Evolutionary conservation across 2,113 vertebrate species (phyloP).

Genomic region (Carassius gibelio): DNA sequence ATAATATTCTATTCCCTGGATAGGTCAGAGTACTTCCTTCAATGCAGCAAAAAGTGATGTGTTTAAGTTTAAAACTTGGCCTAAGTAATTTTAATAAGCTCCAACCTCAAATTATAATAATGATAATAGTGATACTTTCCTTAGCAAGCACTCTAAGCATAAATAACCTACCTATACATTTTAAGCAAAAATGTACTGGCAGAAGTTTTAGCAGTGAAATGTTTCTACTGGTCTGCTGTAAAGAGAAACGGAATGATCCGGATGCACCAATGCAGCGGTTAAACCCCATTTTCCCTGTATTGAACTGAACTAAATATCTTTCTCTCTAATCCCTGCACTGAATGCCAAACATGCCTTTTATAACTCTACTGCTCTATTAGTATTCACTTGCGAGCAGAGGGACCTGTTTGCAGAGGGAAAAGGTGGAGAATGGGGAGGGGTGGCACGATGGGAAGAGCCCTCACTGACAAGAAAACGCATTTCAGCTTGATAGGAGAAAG

Average conservation of each 20-base stretch:
- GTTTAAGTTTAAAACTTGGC: not conserved
- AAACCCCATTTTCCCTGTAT: conserved; percentile 61
- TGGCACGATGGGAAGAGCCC: conserved; percentile 24
- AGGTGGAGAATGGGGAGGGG: conserved; percentile 1
- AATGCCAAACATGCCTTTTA: conserved; percentile 63
- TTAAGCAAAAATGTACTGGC: conserved; percentile 58
- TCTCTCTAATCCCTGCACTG: conserved; percentile 45
- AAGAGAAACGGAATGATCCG: conserved; percentile 48
- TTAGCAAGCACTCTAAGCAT: conserved; percentile 21
- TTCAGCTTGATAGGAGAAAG: conserved; percentile 52
- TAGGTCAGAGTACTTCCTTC: not conserved
- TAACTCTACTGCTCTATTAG: conserved; percentile 57
- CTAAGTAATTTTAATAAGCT: not conserved
- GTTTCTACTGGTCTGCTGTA: conserved; percentile 57
- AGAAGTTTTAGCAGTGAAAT: conserved; percentile 61
- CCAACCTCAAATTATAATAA: not conserved
- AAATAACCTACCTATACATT: conserved; percentile 66
- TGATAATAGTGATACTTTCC: not conserved
- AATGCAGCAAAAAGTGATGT: not conserved
- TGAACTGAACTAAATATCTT: conserved; percentile 41
- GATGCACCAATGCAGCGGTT: conserved; percentile 56
- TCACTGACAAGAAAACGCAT: conserved; percentile 62
- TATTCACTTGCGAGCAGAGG: conserved; percentile 50
- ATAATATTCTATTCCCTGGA: not conserved
- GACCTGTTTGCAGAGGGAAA: conserved; percentile 44